Percentiles rank a stretch among this genome's conserved stretches.
Conservation (phyloP, 37 sponge, comb jelly and placozoan species). For the Aplysina aerophoba region DNA sequence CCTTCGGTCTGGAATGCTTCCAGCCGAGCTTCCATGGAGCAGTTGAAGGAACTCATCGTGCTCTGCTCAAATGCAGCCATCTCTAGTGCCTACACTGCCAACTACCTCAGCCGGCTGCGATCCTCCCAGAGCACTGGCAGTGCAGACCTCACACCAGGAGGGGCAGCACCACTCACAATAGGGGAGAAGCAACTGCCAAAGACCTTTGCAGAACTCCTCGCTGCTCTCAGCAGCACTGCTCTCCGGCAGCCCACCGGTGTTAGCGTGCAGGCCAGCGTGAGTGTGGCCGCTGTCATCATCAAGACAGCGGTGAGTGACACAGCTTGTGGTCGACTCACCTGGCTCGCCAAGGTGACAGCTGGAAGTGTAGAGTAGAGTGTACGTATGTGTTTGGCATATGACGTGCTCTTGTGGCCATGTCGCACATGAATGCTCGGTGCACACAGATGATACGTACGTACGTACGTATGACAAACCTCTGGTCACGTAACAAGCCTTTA, state of each 20-base stretch:
- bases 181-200: not conserved
- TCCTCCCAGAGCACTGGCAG: not conserved
- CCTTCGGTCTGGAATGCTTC: not conserved
- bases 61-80: constrained; percentile 8
- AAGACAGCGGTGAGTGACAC: constrained; percentile 15
- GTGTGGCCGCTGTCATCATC: not conserved
- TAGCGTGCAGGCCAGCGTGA: not conserved
- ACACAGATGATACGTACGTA: too few relatives aligned
- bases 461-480: too few relatives aligned
- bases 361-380: too few relatives aligned
- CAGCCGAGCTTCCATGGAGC: not conserved
- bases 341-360: too few relatives aligned
- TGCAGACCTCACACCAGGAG: not conserved
- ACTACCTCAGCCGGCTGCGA: not conserved
- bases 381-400: too few relatives aligned
- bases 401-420: not conserved
- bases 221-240: not conserved
- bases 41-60: constrained; percentile 6
- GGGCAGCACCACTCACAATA: too few relatives aligned
- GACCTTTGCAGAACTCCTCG: not conserved
- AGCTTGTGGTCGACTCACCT: too few relatives aligned
- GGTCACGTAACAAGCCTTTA: not conserved
- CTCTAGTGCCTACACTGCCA: not conserved
- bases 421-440: too few relatives aligned
- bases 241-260: too few relatives aligned